Percentiles rank a stretch among this genome's conserved stretches.
These are phyloP conservation scores for Syngnathus acus DNA, from an alignment of 2,797 vertebrate genomes.

Conservation along the genomic window DNA sequence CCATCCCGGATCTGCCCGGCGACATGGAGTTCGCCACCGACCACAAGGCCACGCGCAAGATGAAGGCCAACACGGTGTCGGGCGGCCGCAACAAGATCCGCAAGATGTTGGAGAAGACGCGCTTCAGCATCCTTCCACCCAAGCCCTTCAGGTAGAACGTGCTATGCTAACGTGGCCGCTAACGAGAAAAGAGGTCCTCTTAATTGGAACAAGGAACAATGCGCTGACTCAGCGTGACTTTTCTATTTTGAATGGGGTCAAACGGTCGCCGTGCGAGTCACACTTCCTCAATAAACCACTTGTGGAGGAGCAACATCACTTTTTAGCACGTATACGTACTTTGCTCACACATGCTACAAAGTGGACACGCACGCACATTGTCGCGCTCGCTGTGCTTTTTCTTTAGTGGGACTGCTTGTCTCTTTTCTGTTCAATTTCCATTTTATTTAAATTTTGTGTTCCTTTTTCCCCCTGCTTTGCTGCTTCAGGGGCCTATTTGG, in stretches of 20 bases:
- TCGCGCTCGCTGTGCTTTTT: not conserved
- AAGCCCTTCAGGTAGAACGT: conserved; percentile 82
- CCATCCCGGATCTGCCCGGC: conserved; percentile 88
- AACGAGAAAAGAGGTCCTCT: not conserved
- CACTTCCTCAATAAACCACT: not conserved
- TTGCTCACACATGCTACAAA: not conserved
- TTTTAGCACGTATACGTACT: not conserved
- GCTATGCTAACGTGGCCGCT: not conserved
- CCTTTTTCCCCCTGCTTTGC: conserved; percentile 35
- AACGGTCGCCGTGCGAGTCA: not conserved
- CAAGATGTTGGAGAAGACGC: conserved; percentile 94
- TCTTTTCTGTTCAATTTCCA: not conserved
- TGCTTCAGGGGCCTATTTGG: conserved; percentile 81
- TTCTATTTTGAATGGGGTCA: not conserved
- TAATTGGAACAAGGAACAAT: not conserved
- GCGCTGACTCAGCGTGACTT: not conserved
- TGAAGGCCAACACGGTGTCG: conserved; percentile 96
- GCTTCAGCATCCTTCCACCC: conserved; percentile 93
- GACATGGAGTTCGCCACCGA: conserved; percentile 88
- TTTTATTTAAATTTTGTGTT: conserved; percentile 14
- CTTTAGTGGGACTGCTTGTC: not conserved
- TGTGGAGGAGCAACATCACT: not conserved
- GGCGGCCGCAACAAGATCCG: conserved; percentile 92
- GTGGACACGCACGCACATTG: not conserved
- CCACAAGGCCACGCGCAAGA: conserved; percentile 85